Percentiles rank a stretch among this genome's conserved stretches.
phyloP scores from a whole-genome alignment of 2,113 vertebrate species.

The Indicator maculatus region DNA sequence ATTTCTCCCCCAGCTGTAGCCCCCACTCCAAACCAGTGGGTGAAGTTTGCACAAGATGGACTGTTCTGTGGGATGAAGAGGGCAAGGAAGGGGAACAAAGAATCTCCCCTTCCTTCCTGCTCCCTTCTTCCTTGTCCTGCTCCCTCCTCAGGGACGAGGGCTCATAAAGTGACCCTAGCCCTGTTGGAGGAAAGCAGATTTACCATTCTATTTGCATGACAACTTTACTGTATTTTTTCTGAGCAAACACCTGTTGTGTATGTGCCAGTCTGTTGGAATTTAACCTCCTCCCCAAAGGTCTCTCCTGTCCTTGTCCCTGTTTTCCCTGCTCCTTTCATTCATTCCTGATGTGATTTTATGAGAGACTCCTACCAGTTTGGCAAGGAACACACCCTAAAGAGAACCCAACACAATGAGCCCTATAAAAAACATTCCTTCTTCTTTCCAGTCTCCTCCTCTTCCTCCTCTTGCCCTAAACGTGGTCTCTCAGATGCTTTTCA shows the following conservation, averaged over 20 bases:
- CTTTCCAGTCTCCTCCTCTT: background rate
- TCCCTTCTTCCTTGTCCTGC: constrained; percentile 56
- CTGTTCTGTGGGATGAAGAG: constrained; percentile 65
- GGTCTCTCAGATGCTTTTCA: constrained; percentile 34
- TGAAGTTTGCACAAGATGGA: constrained; percentile 75
- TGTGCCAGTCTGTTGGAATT: constrained; percentile 78
- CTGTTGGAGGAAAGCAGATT: constrained; percentile 63
- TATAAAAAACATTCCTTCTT: background rate
- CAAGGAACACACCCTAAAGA: constrained; percentile 57
- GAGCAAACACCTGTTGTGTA: constrained; percentile 83
- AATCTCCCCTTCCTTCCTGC: constrained; percentile 45
- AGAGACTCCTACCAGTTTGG: constrained; percentile 60
- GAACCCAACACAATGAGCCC: constrained; percentile 62
- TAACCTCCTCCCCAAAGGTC: constrained; percentile 26
- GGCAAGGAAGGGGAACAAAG: constrained; percentile 37
- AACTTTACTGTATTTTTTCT: constrained; percentile 84
- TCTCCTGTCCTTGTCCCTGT: constrained; percentile 16
- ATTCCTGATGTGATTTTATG: constrained; percentile 58
- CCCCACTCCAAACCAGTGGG: constrained; percentile 25
- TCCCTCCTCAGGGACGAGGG: constrained; percentile 6
- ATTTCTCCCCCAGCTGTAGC: constrained; percentile 6
- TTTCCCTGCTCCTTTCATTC: constrained; percentile 24
- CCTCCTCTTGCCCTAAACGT: background rate
- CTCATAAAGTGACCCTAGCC: constrained; percentile 13
- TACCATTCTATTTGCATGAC: constrained; percentile 80